Evolutionary conservation across 2,797 vertebrate species (phyloP).

Genomic region (Bufotes viridis): DNA sequence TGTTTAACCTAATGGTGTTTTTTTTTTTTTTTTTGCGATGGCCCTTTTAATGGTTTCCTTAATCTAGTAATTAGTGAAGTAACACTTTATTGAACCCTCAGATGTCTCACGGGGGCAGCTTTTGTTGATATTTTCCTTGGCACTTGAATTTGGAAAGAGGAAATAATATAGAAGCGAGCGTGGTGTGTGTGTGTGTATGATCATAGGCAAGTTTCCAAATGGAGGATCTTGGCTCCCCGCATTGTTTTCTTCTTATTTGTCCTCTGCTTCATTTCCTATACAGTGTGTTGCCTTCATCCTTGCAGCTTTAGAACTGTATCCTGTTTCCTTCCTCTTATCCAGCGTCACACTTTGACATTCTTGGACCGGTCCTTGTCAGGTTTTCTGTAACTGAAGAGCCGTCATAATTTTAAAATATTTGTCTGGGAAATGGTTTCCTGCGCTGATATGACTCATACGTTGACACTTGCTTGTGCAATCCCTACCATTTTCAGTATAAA

Average conservation of each 20-base stretch:
- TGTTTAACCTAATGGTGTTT: not conserved
- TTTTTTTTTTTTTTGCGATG: not conserved
- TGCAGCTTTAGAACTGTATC: conserved; percentile 67
- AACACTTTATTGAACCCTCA: conserved; percentile 48
- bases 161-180: conserved; percentile 69
- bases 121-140: conserved; percentile 66
- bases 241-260: conserved; percentile 62
- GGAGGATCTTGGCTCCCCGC: conserved; percentile 65
- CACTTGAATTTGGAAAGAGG: conserved; percentile 64
- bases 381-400: conserved; percentile 9
- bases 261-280: conserved; percentile 66
- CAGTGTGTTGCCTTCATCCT: conserved; percentile 63
- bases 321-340: conserved; percentile 68
- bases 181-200: conserved; percentile 62
- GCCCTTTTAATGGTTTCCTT: conserved; percentile 60
- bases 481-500: too few species aligned
- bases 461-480: not conserved
- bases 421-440: conserved; percentile 16
- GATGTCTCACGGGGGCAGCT: not conserved
- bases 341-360: conserved; percentile 56
- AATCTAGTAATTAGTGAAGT: conserved; percentile 45
- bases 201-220: conserved; percentile 63
- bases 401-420: conserved; percentile 13
- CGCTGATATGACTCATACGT: conserved; percentile 11
- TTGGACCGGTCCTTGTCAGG: conserved; percentile 52